Evolutionary conservation across 2,113 vertebrate species (phyloP).

Genomic region (Campylomormyrus tamandua): DNA sequence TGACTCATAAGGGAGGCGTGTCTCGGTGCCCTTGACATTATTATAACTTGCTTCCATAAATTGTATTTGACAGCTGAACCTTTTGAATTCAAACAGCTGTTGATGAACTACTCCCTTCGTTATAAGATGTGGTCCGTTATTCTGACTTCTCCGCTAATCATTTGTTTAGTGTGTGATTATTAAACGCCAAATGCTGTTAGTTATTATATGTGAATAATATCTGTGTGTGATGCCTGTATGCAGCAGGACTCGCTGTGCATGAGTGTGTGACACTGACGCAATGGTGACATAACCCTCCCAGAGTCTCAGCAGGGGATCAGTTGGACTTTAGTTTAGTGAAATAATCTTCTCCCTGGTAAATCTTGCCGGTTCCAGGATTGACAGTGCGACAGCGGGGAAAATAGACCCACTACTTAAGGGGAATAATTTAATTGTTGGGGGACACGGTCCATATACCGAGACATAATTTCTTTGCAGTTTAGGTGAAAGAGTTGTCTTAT

Average conservation of each 20-base stretch:
- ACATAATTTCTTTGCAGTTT: not conserved
- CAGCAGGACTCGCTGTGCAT: not conserved
- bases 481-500: not conserved
- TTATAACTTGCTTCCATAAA: not conserved
- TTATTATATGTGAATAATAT: slow-evolving; percentile 1
- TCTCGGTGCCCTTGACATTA: not conserved
- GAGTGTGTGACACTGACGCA: not conserved
- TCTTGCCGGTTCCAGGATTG: not conserved
- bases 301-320: not conserved
- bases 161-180: not conserved
- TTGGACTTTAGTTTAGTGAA: not conserved
- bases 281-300: not conserved
- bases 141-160: not conserved
- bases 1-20: not conserved
- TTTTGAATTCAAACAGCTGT: not conserved
- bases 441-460: not conserved
- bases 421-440: not conserved
- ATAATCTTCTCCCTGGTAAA: not conserved
- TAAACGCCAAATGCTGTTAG: not conserved
- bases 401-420: not conserved
- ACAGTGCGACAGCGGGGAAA: not conserved
- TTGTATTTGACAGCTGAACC: slow-evolving; percentile 1
- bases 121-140: not conserved
- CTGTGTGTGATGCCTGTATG: not conserved
- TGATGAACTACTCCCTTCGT: not conserved